A percentile compares a stretch with the other conserved stretches of the same genome.
These are phyloP conservation scores for Oncorhynchus keta DNA, from an alignment of 2,113 vertebrate species.

Conservation along the genomic window DNA sequence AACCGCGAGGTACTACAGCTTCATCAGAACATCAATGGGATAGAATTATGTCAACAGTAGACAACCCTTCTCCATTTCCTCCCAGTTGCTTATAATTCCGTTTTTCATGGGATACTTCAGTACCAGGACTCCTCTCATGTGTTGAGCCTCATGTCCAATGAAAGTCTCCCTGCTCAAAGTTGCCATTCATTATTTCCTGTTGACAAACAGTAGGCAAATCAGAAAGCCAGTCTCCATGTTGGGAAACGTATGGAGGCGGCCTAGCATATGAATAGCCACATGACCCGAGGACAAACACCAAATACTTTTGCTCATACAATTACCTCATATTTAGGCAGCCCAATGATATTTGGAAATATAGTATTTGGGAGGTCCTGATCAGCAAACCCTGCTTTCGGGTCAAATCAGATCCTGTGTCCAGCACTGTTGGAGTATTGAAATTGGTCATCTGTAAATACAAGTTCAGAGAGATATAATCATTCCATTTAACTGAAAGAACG, in stretches of 20 bases:
- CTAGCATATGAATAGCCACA: too few species aligned
- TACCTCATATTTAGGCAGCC: conserved; percentile 75
- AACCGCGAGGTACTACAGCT: neutral
- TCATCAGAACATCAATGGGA: neutral
- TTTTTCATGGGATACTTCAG: conserved; percentile 73
- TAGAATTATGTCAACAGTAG: neutral
- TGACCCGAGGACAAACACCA: neutral
- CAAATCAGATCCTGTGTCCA: conserved; percentile 75
- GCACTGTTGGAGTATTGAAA: conserved; percentile 62
- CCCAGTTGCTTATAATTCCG: conserved; percentile 72
- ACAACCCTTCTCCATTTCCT: conserved; percentile 75
- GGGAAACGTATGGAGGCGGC: too few species aligned
- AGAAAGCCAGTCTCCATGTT: neutral
- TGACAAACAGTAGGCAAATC: neutral
- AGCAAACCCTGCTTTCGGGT: conserved; percentile 76
- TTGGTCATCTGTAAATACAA: conserved; percentile 51
- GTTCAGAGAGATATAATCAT: conserved; percentile 33
- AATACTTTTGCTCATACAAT: neutral
- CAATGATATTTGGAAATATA: conserved; percentile 71
- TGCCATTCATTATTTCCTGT: conserved; percentile 69
- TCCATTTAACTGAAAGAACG: neutral
- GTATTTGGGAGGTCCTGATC: conserved; percentile 66
- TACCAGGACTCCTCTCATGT: conserved; percentile 73
- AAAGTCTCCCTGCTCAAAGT: conserved; percentile 56
- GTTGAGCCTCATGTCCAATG: conserved; percentile 72